Evolutionary conservation across 2,888 invertebrate species (phyloP).

Genomic region (Itoplectis maculator): DNA sequence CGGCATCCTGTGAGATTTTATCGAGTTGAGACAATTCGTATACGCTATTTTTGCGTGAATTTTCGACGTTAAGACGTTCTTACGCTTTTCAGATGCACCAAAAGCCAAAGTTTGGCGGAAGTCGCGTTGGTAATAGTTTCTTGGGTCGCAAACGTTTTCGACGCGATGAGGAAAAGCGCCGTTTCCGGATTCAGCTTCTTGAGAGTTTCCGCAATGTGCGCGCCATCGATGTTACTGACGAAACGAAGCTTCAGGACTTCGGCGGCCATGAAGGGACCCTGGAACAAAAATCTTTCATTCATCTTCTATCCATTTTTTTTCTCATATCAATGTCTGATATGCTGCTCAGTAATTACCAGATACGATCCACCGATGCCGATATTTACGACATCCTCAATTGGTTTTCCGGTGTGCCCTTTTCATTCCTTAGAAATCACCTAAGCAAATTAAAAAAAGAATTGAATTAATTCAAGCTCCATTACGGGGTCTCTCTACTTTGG

Average conservation of each 20-base stretch:
- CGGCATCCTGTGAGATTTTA: constrained; percentile 86
- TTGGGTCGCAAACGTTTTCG: constrained; percentile 99
- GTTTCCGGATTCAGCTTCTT: constrained; percentile 96
- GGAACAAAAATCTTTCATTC: constrained; percentile 67
- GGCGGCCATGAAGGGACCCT: constrained; percentile 99
- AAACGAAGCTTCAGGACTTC: constrained; percentile 99
- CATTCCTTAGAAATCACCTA: constrained; percentile 81
- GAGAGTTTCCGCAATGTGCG: constrained; percentile 97
- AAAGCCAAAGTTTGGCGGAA: constrained; percentile 98
- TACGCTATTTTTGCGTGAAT: too few relatives aligned
- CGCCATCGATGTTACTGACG: constrained; percentile 99
- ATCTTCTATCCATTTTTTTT: neutral
- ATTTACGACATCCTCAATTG: constrained; percentile 98
- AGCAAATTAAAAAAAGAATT: constrained; percentile 19
- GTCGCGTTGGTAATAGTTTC: constrained; percentile 99
- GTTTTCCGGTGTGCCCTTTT: constrained; percentile 91
- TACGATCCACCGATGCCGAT: constrained; percentile 99
- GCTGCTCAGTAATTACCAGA: constrained; percentile 86
- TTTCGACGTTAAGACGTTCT: constrained; percentile 77
- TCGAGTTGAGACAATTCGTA: too few relatives aligned
- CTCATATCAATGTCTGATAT: neutral
- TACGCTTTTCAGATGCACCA: constrained; percentile 94
- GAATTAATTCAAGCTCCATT: constrained; percentile 13
- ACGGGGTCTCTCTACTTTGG: too few relatives aligned
- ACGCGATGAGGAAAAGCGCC: constrained; percentile 98